Evolutionary conservation across 2,113 vertebrate genomes (phyloP).

Genomic region (Elgaria multicarinata): DNA sequence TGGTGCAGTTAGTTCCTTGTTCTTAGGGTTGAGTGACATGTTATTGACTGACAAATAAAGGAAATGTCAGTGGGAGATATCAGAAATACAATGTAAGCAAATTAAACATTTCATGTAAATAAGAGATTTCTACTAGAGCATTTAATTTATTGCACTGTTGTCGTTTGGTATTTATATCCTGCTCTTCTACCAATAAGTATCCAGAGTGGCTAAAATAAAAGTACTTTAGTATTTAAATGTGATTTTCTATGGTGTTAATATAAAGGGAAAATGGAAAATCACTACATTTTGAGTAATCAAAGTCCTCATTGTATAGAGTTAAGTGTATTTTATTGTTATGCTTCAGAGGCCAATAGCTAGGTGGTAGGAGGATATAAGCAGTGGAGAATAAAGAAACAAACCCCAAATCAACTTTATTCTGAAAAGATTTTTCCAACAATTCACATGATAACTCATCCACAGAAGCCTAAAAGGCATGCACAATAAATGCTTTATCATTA

Average conservation of each 20-base stretch:
- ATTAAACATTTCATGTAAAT: neutral
- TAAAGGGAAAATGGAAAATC: neutral
- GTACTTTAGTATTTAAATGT: neutral
- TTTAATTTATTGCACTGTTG: neutral
- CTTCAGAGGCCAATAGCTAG: conserved; percentile 61
- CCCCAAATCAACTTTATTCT: conserved; percentile 35
- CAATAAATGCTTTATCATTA: conserved; percentile 59
- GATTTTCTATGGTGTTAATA: neutral
- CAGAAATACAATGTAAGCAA: neutral
- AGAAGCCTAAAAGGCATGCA: neutral
- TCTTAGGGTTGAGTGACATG: neutral
- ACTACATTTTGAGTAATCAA: neutral
- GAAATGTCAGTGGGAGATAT: neutral
- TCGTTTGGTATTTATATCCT: neutral
- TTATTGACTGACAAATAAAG: neutral
- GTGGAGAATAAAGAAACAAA: conserved; percentile 39
- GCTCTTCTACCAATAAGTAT: neutral
- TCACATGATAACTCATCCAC: neutral
- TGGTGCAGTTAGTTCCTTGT: neutral
- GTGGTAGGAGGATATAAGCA: conserved; percentile 43
- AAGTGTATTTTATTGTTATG: neutral
- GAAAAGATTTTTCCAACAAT: conserved; percentile 45
- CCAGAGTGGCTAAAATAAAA: neutral
- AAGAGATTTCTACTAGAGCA: neutral
- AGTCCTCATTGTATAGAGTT: neutral